Conservation (phyloP, 1,140 invertebrate species). For the Micrasema minimum region DNA sequence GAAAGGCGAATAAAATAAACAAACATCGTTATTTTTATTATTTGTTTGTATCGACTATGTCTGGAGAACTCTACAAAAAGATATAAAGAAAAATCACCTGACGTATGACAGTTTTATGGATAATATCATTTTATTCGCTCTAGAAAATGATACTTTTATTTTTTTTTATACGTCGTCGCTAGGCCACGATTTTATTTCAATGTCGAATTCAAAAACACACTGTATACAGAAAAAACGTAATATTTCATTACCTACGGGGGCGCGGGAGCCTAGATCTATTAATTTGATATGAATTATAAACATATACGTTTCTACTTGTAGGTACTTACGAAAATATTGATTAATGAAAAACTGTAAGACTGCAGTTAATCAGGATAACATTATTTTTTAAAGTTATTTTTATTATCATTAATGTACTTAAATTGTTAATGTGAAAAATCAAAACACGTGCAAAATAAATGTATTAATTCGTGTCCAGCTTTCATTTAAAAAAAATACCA, state of each 20-base stretch:
- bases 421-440: too few relatives aligned
- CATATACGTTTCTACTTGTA: neutral
- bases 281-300: neutral
- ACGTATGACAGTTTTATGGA: constrained; percentile 15
- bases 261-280: neutral
- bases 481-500: too few relatives aligned
- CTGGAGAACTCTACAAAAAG: neutral
- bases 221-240: neutral
- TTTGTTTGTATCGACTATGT: neutral
- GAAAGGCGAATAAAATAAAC: neutral
- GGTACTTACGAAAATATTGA: neutral
- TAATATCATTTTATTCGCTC: neutral
- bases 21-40: neutral
- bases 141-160: neutral
- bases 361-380: too few relatives aligned
- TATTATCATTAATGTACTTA: too few relatives aligned
- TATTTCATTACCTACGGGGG: neutral
- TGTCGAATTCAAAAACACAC: neutral
- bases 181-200: constrained; percentile 19
- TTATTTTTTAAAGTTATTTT: too few relatives aligned
- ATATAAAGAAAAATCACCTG: constrained; percentile 22
- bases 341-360: neutral
- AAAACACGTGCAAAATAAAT: too few relatives aligned
- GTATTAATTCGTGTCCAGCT: too few relatives aligned
- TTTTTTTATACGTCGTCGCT: too few relatives aligned